Percentiles rank a stretch among this genome's conserved stretches.
These are phyloP conservation scores for Cygnus buccinator DNA, from an alignment of 2,113 vertebrate genomes.

Conservation along the genomic window DNA sequence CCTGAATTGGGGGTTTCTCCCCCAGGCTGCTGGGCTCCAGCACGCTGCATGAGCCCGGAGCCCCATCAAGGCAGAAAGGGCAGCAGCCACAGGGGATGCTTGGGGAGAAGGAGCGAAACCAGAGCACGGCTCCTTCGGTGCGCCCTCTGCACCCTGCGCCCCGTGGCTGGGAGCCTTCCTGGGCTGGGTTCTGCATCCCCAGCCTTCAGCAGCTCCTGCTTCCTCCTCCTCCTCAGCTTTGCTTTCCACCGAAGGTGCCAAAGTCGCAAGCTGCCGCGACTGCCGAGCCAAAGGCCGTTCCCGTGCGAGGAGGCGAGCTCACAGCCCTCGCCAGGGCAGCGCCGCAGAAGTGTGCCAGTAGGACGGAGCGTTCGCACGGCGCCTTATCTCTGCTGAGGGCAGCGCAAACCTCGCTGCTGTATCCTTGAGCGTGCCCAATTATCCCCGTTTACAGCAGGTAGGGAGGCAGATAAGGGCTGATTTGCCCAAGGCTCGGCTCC, in stretches of 20 bases:
- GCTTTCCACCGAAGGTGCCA: background rate
- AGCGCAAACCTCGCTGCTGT: background rate
- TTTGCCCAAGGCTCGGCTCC: background rate
- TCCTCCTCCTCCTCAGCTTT: background rate
- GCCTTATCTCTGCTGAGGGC: background rate
- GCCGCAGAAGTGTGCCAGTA: fast-evolving
- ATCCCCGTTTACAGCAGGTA: background rate
- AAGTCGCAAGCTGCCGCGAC: fast-evolving
- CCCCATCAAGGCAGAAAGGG: too few species aligned
- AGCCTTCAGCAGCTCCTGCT: background rate
- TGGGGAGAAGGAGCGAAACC: background rate
- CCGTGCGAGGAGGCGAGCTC: background rate
- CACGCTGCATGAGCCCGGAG: too few species aligned
- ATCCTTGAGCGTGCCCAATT: background rate
- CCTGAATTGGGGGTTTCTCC: background rate
- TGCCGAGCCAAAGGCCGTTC: background rate
- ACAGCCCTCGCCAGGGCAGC: fast-evolving
- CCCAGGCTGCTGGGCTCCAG: fast-evolving
- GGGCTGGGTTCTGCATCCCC: background rate
- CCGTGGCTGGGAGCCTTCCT: background rate
- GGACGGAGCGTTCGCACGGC: fast-evolving
- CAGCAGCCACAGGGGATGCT: background rate
- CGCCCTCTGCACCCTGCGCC: background rate
- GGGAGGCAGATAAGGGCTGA: background rate
- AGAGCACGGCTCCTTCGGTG: fast-evolving